Base-by-base conservation (phyloP, 2,113 vertebrate genomes). In the Melanerpes formicivorus region DNA sequence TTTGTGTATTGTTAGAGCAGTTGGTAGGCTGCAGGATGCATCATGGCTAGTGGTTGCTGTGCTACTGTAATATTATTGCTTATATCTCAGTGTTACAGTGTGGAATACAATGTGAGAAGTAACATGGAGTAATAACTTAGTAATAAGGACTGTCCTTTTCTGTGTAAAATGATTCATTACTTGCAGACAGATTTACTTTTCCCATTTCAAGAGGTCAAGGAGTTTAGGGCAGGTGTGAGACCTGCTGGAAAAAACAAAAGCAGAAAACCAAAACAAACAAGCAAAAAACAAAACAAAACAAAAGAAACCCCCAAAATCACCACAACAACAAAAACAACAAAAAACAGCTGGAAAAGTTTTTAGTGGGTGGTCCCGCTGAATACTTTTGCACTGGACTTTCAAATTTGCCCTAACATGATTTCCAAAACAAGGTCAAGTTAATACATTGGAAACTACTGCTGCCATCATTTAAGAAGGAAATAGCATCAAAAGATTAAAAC, bases 401-500 rank as follows among this genome's bases (percentile, higher is more conserved):
- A 75, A 86, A 27, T 52, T 88, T 62, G 76, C 76, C 82, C 55
- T 86, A 50, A 86, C 50, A 46, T 60, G 34, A 26, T 95, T 94
- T 96, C 75, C 72, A 95, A 92, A 95, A 77, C 73, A 85, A 90
- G 84, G 89, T 92, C 94, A 93, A 90, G 67, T 1, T 0, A 94
- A 93, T 58, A 54, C 66, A 64, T 62, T 92, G 82, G 94, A 95
- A 96, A 96, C 65, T 81, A 85, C 93, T 63, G 50, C 73, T 73
- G 73, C 69, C 62, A 78, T 92, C 50, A 85, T 86, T 96, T 73
- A 95, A 85, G 64, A 77, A 90, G 72, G 27, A 46, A 94, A 75
- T 48, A 91, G 58, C 82, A 93, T 86, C 87, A 90, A 92, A 95
- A 96, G 64, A 84, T 75, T 89, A 54, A 64, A 94, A 90, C 58